Base-by-base conservation (phyloP, 1,140 invertebrate genomes). In the Samia ricini region DNA sequence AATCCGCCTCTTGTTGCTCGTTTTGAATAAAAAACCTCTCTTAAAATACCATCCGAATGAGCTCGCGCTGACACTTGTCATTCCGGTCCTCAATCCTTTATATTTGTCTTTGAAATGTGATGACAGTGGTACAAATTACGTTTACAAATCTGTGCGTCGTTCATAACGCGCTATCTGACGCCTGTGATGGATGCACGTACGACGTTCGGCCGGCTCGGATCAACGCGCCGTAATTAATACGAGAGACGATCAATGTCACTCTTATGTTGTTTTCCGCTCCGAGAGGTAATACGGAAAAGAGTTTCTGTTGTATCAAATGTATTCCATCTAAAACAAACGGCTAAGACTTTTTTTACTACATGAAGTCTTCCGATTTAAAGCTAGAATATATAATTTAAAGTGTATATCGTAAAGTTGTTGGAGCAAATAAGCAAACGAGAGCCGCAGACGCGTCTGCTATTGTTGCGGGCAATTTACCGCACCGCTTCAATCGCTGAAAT, bases 91-190 rank as follows among this genome's bases (percentile, higher is more conserved):
- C 87, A 82, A 89, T 86, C 78, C 83, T 88, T 90, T 88, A 88
- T 88, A 86, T 90, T 90, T 90, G 87, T 90, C 87, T 90, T 89
- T 90, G 85, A 88, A 87, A 88, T 87, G 85, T 88, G 87, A 89
- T 88, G 87, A 89, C 87, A 89, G 84, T 84, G 78, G 80, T 89
- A 89, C 87, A 89, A 89, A 89, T 89, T 87, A 89, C 81, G 82
- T 77, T 64, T 85, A 89, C 87, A 89, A 86, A 89, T 87, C 85
- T 85, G 80, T 84, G 78, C 68, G 85, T 83, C 83, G 77, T 87
- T 84, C 85, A 86, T 88, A 88, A 84, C 76, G 79, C 76, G 78
- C 73, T 88, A 88, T 88, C 85, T 85, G 63, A 74, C 71, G 62
- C 75, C 65, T 21, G 76, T 89, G 86, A 89, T 89, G 84, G 86